These are phyloP conservation scores for Archocentrus centrarchus DNA, from an alignment of 2,113 vertebrate species.

Conservation along the genomic window DNA sequence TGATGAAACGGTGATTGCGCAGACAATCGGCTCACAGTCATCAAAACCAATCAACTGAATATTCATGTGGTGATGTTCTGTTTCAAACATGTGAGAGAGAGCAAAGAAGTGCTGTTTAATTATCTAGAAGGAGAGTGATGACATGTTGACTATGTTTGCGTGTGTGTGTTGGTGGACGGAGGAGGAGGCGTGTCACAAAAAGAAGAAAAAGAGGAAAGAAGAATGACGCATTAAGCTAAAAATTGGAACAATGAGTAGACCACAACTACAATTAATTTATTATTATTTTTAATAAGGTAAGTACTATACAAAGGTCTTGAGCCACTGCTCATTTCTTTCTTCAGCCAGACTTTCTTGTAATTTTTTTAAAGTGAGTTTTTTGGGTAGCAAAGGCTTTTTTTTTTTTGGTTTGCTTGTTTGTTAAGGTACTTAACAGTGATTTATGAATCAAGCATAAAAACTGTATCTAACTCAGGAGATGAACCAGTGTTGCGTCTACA, in stretches of 20 bases:
- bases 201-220: constrained; percentile 16
- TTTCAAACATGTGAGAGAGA: constrained; percentile 28
- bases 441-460: neutral
- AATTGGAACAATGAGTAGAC: neutral
- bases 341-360: neutral
- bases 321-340: neutral
- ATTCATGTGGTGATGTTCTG: constrained; percentile 48
- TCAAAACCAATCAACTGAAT: constrained; percentile 57
- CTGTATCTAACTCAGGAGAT: neutral
- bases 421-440: neutral
- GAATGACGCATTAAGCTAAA: neutral
- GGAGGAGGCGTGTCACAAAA: constrained; percentile 17
- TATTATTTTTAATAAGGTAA: neutral
- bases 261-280: neutral
- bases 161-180: constrained; percentile 3
- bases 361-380: neutral
- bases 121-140: constrained; percentile 48
- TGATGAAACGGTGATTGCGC: constrained; percentile 52
- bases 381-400: neutral
- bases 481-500: neutral
- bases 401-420: neutral
- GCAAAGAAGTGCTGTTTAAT: constrained; percentile 52
- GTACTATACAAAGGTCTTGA: neutral
- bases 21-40: constrained; percentile 31
- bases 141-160: constrained; percentile 19